These are phyloP conservation scores for Epinotia brunnichana DNA, from an alignment of 2,888 invertebrate species.

Conservation along the genomic window DNA sequence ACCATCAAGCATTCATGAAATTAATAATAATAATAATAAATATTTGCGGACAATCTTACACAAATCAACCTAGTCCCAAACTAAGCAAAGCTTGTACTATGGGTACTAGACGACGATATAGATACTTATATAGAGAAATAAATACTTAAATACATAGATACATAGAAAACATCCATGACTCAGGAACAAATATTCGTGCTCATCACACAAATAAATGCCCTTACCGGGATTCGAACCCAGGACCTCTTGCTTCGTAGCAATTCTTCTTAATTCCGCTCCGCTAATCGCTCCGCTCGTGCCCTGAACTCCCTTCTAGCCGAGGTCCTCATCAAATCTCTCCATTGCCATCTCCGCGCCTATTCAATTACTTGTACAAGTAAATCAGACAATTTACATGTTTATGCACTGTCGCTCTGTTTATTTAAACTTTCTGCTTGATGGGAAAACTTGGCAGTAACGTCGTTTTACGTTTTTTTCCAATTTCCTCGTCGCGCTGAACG, in stretches of 20 bases:
- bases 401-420: slow-evolving; percentile 60
- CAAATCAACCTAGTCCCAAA: too few species aligned
- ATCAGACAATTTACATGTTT: slow-evolving; percentile 77
- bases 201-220: too few species aligned
- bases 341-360: slow-evolving; percentile 56
- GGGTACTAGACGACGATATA: too few species aligned
- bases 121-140: too few species aligned
- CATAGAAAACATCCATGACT: too few species aligned
- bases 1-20: background rate
- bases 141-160: too few species aligned
- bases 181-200: too few species aligned
- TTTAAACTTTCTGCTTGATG: slow-evolving; percentile 62
- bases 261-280: background rate
- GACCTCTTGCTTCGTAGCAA: too few species aligned
- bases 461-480: slow-evolving; percentile 46
- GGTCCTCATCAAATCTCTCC: slow-evolving; percentile 35
- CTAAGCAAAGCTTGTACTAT: too few species aligned
- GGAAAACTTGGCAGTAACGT: slow-evolving; percentile 49
- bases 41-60: too few species aligned
- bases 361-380: slow-evolving; percentile 79
- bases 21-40: too few species aligned
- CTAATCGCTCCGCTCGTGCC: slow-evolving; percentile 3
- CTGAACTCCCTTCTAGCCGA: background rate
- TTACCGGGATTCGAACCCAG: too few species aligned
- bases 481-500: slow-evolving; percentile 20